Percentiles rank a stretch among this genome's conserved stretches.
These are phyloP conservation scores for Montipora capitata DNA, from an alignment of 92 coral and sea anemone genomes.

Conservation along the genomic window DNA sequence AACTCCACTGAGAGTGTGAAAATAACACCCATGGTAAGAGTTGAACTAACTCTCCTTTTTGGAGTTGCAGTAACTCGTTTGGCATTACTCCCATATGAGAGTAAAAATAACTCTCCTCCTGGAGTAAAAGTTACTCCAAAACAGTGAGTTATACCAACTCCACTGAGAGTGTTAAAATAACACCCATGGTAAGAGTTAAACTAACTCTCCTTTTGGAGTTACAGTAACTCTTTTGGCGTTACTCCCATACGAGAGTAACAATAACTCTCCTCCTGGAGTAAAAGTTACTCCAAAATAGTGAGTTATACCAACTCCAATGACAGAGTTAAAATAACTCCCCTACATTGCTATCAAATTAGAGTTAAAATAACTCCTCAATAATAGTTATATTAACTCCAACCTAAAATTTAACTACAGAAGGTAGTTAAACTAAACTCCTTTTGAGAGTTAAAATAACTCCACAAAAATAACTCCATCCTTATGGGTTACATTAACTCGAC, in stretches of 20 bases:
- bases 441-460: neutral
- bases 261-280: neutral
- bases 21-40: no score
- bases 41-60: no score
- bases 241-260: neutral
- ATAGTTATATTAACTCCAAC: conserved; percentile 3
- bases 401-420: neutral
- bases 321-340: conserved; percentile 38
- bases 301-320: conserved; percentile 34
- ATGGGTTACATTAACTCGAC: neutral
- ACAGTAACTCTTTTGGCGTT: neutral
- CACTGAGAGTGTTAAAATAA: no score
- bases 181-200: no score
- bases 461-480: neutral
- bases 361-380: conserved; percentile 45
- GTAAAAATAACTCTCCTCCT: no score
- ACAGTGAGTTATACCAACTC: no score
- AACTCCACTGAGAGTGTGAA: no score
- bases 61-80: no score
- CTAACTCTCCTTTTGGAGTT: no score
- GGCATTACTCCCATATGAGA: no score
- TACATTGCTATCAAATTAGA: conserved; percentile 25
- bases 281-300: conserved; percentile 7
- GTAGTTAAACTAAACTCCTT: neutral
- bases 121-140: no score